Evolutionary conservation across 2,113 vertebrate genomes (phyloP), one percentile per base, ranked within the genome.

Genomic region (Coturnix japonica): DNA sequence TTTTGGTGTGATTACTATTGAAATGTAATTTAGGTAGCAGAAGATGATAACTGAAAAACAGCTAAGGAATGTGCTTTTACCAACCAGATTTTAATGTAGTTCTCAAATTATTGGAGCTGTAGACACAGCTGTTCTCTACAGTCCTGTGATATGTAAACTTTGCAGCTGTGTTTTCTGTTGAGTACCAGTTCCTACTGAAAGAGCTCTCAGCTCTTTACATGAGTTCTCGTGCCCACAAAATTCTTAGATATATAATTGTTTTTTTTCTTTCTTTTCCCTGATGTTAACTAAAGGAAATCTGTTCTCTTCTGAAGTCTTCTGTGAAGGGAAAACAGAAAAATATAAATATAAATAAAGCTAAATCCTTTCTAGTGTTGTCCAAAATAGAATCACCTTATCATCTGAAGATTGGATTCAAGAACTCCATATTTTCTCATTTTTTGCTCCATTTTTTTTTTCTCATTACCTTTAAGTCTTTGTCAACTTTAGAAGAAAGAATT

Each of bases 111-210:
- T 30, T 6, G 3, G 60, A 85, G 44, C 14, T 77, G 78, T 44
- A 61, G 79, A 49, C 65, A 46, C 79, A 59, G 74, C 81, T 84
- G 70, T 59, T 64, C 16, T 7, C 70, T 54, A 13, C 21, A 81
- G 23, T 37, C 19, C 28, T 44, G 69, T 0, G 4, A 66, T 49
- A 44, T 33, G 17, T 12, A 37, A 88, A 79, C n/a, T 63, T 70
- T 46, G 33, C 86, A 93, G 83, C 80, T 95, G 88, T 90, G 74
- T 87, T 93, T 86, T 84, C 70, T 81, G 13, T 51, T 9, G 31
- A 66, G 7, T 76, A 72, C 46, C 70, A 37, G 54, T 18, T 86
- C n/a, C n/a, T 89, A 59, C 14, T 49, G 53, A 44, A 75, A 81
- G 54, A 78, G 26, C 18, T 49, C 53, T 43, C 31, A 89, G 53